These are phyloP conservation scores for Eurypyga helias DNA, from an alignment of 2,113 vertebrate genomes.

Conservation along the genomic window DNA sequence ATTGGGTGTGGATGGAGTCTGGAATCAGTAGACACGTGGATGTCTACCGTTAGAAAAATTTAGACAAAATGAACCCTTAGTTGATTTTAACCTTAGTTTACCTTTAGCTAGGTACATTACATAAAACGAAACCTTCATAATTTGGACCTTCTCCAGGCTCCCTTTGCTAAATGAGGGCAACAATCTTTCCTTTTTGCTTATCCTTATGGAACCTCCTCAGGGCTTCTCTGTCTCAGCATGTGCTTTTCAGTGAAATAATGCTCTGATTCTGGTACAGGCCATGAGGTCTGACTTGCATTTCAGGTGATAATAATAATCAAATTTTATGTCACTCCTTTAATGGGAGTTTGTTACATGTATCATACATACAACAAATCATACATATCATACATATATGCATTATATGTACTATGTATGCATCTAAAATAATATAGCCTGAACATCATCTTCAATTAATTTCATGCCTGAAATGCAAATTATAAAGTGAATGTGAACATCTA, in stretches of 20 bases:
- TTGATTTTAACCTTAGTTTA: too few relatives aligned
- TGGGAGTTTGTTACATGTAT: neutral
- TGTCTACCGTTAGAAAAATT: neutral
- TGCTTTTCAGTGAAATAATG: neutral
- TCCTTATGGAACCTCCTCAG: neutral
- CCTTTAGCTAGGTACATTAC: neutral
- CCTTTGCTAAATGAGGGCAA: neutral
- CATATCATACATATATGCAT: neutral
- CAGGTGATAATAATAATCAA: neutral
- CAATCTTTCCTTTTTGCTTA: neutral
- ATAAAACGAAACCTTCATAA: neutral
- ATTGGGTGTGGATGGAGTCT: neutral
- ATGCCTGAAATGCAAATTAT: neutral
- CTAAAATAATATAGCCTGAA: neutral
- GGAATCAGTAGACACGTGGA: neutral
- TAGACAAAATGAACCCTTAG: too few relatives aligned
- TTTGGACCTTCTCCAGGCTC: neutral
- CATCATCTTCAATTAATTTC: neutral
- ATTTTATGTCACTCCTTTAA: neutral
- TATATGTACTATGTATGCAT: fast-evolving
- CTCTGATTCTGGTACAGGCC: neutral
- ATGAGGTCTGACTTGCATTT: neutral
- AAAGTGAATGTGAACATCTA: neutral
- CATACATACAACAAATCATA: too few relatives aligned
- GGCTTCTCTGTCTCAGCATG: neutral